These are phyloP conservation scores for Auanema sp. DNA, from an alignment of 2,888 invertebrate genomes.

Conservation along the genomic window DNA sequence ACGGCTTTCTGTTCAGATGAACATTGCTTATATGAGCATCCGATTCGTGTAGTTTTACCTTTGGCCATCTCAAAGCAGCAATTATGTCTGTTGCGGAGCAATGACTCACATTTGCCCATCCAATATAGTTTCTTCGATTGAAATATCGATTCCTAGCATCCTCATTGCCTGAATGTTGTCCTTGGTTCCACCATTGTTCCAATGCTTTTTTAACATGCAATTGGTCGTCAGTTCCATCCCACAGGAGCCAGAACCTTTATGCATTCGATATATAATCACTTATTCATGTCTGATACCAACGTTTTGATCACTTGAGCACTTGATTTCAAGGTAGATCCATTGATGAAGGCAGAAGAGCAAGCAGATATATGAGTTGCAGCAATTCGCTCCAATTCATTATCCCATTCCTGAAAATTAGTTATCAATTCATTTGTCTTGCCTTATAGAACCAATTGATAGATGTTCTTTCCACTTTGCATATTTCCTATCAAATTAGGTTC, in stretches of 20 bases:
- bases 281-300: conserved; percentile 12
- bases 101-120: conserved; percentile 36
- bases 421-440: not conserved
- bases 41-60: conserved; percentile 37
- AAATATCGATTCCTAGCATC: conserved; percentile 34
- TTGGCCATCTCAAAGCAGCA: conserved; percentile 38
- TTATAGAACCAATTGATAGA: conserved; percentile 33
- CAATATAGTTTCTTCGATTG: conserved; percentile 26
- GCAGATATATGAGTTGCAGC: conserved; percentile 28
- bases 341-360: conserved; percentile 32
- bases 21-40: conserved; percentile 36
- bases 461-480: conserved; percentile 37
- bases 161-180: conserved; percentile 29
- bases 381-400: conserved; percentile 28
- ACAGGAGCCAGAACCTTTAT: conserved; percentile 36
- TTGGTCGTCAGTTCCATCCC: conserved; percentile 29
- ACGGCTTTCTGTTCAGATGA: conserved; percentile 26
- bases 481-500: conserved; percentile 32
- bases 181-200: conserved; percentile 43
- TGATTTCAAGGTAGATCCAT: conserved; percentile 28
- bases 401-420: conserved; percentile 28
- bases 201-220: conserved; percentile 32
- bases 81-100: not conserved
- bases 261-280: not conserved
- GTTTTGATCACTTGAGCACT: conserved; percentile 38